A percentile compares a stretch with the other conserved stretches of the same genome.
phyloP scores from a whole-genome alignment of 2,113 vertebrate genomes.

The Lota lota region DNA sequence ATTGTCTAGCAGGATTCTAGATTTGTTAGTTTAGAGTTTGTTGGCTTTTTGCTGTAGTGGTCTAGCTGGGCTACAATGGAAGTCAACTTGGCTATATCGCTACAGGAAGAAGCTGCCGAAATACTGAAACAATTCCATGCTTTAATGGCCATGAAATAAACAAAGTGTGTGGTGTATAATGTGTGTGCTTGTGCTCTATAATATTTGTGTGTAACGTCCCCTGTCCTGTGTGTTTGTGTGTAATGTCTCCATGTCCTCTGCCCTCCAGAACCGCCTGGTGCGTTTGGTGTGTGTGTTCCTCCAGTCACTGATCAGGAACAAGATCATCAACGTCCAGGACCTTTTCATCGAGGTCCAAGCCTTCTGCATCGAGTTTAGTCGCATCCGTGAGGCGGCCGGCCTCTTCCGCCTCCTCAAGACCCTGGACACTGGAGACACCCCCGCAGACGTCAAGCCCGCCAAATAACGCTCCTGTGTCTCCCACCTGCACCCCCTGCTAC shows the following conservation, averaged over 20 bases:
- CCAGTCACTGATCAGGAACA: slow-evolving; percentile 96
- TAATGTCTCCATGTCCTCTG: slow-evolving; percentile 3
- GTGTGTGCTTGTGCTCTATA: too few relatives aligned
- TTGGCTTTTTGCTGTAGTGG: too few relatives aligned
- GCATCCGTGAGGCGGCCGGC: slow-evolving; percentile 94
- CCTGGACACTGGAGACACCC: slow-evolving; percentile 90
- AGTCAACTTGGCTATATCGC: too few relatives aligned
- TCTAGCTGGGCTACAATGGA: too few relatives aligned
- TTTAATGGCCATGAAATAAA: too few relatives aligned
- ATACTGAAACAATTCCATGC: too few relatives aligned
- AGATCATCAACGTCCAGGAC: slow-evolving; percentile 99
- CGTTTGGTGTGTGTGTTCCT: slow-evolving; percentile 98
- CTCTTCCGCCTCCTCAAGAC: slow-evolving; percentile 96
- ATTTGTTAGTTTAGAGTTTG: too few relatives aligned
- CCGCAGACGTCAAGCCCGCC: slow-evolving; percentile 81
- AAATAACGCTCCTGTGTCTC: slow-evolving; percentile 67
- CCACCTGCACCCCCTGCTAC: slow-evolving; percentile 33
- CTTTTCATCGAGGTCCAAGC: slow-evolving; percentile 99
- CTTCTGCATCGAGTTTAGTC: slow-evolving; percentile 98
- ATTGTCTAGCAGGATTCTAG: too few relatives aligned
- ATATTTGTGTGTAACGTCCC: not conserved
- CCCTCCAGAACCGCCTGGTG: slow-evolving; percentile 90
- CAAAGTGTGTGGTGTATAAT: too few relatives aligned
- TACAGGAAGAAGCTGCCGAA: too few relatives aligned
- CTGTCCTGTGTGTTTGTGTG: slow-evolving; percentile 25